Conservation (phyloP, 2,113 vertebrate genomes). For the Puffinus mauretanicus region DNA sequence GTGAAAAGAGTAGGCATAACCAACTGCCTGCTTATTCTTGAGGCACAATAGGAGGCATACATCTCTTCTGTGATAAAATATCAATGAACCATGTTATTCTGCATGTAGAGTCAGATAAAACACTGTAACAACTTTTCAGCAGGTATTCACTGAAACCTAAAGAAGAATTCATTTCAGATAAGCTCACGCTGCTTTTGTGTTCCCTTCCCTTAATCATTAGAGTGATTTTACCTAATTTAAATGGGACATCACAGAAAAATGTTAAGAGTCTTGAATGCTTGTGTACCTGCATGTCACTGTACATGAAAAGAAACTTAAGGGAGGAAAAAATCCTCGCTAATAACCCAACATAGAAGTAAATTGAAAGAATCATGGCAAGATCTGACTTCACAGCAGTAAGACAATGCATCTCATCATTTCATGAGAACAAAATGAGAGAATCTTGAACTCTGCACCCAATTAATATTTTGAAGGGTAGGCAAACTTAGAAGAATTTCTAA, state of each 20-base stretch:
- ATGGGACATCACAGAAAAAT: constrained; percentile 38
- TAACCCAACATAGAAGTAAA: background rate
- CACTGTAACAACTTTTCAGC: constrained; percentile 24
- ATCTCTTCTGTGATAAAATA: constrained; percentile 51
- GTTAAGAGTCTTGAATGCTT: constrained; percentile 16
- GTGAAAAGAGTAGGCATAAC: background rate
- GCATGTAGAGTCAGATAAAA: constrained; percentile 31
- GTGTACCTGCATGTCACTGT: constrained; percentile 30
- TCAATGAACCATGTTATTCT: constrained; percentile 34
- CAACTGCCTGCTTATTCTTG: background rate
- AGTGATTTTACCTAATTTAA: constrained; percentile 41
- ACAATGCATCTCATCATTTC: constrained; percentile 25
- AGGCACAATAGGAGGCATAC: constrained; percentile 25
- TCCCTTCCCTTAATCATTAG: constrained; percentile 27
- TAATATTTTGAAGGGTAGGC: background rate
- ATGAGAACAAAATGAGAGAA: background rate
- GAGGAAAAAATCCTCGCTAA: background rate
- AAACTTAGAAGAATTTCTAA: background rate
- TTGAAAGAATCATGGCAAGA: constrained; percentile 20
- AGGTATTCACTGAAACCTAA: background rate
- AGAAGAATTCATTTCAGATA: constrained; percentile 28
- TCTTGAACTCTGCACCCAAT: background rate
- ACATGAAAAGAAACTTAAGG: constrained; percentile 41
- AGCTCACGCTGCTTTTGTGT: constrained; percentile 47
- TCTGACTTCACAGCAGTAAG: constrained; percentile 35